These are phyloP conservation scores for Priocnemis perturbator DNA, from an alignment of 2,888 invertebrate species.

Conservation along the genomic window DNA sequence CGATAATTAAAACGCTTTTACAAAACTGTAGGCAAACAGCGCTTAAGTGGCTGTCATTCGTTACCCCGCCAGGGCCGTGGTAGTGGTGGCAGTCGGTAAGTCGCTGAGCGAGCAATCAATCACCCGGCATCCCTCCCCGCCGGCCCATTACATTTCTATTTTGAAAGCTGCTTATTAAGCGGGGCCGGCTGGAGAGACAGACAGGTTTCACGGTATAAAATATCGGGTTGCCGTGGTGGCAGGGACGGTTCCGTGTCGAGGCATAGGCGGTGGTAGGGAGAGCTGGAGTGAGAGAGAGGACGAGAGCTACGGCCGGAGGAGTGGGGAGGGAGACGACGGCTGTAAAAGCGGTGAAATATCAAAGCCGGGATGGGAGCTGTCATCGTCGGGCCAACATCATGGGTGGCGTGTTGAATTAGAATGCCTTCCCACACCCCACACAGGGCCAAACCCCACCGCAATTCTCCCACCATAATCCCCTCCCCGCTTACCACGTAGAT, in stretches of 20 bases:
- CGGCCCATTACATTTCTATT: constrained; percentile 75
- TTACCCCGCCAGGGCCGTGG: constrained; percentile 62
- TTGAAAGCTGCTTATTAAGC: constrained; percentile 76
- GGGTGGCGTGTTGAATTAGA: constrained; percentile 76
- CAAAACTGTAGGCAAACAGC: constrained; percentile 75
- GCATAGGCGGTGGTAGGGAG: constrained; percentile 44
- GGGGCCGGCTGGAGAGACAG: constrained; percentile 71
- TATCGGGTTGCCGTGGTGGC: constrained; percentile 72
- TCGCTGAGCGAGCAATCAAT: constrained; percentile 75
- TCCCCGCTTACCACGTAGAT: neutral
- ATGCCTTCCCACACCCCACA: constrained; percentile 71
- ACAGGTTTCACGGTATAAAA: constrained; percentile 75
- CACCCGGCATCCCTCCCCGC: constrained; percentile 63
- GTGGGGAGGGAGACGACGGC: constrained; percentile 47
- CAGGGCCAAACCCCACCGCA: constrained; percentile 58
- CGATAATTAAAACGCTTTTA: constrained; percentile 73
- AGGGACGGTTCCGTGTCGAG: constrained; percentile 59
- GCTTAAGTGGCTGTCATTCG: constrained; percentile 76
- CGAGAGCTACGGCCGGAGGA: constrained; percentile 21
- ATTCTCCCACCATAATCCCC: constrained; percentile 61
- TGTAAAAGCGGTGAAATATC: constrained; percentile 75
- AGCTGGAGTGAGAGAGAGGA: constrained; percentile 28
- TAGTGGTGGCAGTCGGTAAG: constrained; percentile 71
- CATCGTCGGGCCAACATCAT: constrained; percentile 76
- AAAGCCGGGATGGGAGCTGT: constrained; percentile 76